Percentiles rank a stretch among this genome's conserved stretches.
Conservation (phyloP, 2,797 vertebrate genomes). For the Sebastiscus tertius region DNA sequence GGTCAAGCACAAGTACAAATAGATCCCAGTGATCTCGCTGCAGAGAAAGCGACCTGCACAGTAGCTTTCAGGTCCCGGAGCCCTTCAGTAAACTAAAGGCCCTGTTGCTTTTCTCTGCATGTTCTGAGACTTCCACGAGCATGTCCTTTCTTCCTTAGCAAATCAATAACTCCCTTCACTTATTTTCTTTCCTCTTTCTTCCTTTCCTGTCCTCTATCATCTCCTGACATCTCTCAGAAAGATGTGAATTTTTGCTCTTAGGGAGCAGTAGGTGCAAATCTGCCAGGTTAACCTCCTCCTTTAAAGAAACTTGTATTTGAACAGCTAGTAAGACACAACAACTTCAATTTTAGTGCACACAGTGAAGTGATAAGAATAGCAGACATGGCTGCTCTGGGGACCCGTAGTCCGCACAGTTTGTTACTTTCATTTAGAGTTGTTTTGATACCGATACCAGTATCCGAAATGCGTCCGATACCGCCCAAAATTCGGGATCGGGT, state of each 20-base stretch:
- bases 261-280: slow-evolving; percentile 26
- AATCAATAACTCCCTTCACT: slow-evolving; percentile 52
- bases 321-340: slow-evolving; percentile 13
- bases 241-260: slow-evolving; percentile 42
- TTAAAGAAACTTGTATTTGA: slow-evolving; percentile 16
- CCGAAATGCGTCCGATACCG: no score
- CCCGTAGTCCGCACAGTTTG: not conserved
- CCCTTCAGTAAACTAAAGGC: slow-evolving; percentile 41
- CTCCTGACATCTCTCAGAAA: slow-evolving; percentile 34
- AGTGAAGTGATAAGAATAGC: not conserved
- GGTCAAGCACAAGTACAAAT: slow-evolving; percentile 69
- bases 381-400: slow-evolving; percentile 16
- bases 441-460: no score
- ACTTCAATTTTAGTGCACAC: slow-evolving; percentile 1
- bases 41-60: slow-evolving; percentile 29
- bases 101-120: slow-evolving; percentile 49
- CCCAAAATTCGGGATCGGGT: no score
- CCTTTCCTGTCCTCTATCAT: slow-evolving; percentile 33
- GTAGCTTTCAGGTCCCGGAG: slow-evolving; percentile 43
- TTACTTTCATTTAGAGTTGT: not conserved
- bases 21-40: slow-evolving; percentile 49
- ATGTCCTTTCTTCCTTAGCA: slow-evolving; percentile 36
- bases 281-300: slow-evolving; percentile 31
- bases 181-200: slow-evolving; percentile 49
- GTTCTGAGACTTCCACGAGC: slow-evolving; percentile 39